Conservation (phyloP, 2,113 vertebrate species). For the Cinclus mexicanus region DNA sequence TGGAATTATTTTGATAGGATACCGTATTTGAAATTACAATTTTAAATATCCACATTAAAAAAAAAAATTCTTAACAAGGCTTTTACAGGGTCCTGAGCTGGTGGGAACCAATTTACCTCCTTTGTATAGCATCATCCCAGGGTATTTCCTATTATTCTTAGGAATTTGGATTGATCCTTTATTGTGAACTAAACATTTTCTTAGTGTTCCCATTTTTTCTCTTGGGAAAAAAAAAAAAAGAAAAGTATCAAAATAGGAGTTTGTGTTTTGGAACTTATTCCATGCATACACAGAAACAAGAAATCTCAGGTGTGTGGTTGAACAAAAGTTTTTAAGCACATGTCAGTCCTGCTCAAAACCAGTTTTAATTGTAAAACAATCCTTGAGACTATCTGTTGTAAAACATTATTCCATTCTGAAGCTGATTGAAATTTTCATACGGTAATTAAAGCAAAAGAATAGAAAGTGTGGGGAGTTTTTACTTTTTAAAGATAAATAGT, state of each 20-base stretch:
- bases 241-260: not conserved
- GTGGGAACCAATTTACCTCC: conserved; percentile 19
- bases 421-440: not conserved
- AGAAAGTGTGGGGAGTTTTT: not conserved
- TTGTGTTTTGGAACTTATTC: not conserved
- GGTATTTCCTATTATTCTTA: conserved; percentile 42
- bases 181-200: not conserved
- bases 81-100: not conserved
- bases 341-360: not conserved
- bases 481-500: not conserved
- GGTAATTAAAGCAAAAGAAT: not conserved
- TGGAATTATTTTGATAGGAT: not conserved
- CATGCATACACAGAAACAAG: accelerated
- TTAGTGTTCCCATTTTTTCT: not conserved
- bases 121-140: conserved; percentile 29
- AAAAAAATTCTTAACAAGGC: not conserved
- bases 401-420: accelerated
- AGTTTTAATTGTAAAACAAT: not conserved
- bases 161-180: conserved; percentile 31
- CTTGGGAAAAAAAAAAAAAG: accelerated
- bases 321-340: not conserved
- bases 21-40: not conserved
- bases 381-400: not conserved
- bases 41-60: not conserved
- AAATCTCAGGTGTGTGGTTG: not conserved